Percentiles rank a stretch among this genome's conserved stretches.
phyloP scores from a whole-genome alignment of 2,888 invertebrate genomes.

The Saturnia pavonia region DNA sequence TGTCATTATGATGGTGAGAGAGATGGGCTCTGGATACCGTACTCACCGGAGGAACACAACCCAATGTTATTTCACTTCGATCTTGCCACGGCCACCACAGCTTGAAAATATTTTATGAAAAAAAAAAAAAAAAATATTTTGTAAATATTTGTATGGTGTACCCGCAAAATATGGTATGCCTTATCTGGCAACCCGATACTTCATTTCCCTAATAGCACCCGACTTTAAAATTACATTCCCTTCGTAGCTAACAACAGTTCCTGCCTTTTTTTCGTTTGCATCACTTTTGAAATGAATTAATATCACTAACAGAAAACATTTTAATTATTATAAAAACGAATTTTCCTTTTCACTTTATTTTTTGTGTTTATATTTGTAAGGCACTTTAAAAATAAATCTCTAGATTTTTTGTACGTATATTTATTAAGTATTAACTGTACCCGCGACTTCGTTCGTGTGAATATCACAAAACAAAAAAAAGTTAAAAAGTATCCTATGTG shows the following conservation, averaged over 20 bases:
- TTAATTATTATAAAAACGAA: background rate
- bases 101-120: no score
- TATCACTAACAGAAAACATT: background rate
- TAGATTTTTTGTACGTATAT: background rate
- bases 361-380: background rate
- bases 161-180: background rate
- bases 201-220: constrained; percentile 1
- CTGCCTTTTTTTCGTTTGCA: background rate
- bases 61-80: no score
- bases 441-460: no score
- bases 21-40: no score
- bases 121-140: background rate
- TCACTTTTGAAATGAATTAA: background rate
- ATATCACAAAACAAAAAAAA: no score
- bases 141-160: background rate
- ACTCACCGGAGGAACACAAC: no score
- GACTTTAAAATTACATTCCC: background rate
- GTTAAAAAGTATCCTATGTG: no score
- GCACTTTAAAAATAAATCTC: background rate
- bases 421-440: no score
- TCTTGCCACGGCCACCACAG: no score
- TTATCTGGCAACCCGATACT: background rate
- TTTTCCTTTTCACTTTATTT: background rate
- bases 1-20: no score
- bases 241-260: background rate